phyloP scores from a whole-genome alignment of 2,113 vertebrate genomes.

The Dolichotis patagonum region DNA sequence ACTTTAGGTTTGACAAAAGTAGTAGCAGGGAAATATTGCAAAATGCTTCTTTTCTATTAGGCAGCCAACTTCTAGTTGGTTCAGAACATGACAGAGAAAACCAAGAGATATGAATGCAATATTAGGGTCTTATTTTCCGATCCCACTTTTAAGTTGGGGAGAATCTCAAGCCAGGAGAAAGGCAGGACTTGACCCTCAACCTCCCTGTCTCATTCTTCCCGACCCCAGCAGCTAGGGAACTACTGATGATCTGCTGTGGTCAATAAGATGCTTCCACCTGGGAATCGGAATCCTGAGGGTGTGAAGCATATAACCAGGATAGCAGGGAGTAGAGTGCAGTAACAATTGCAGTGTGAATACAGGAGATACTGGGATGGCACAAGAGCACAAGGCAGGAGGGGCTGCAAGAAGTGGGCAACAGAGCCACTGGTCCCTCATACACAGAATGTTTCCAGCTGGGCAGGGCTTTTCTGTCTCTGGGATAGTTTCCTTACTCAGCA shows the following conservation, averaged over 20 bases:
- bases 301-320: not conserved
- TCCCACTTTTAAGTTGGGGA: not conserved
- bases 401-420: not conserved
- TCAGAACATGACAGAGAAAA: not conserved
- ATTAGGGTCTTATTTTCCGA: not conserved
- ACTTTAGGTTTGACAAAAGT: not conserved
- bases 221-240: not conserved
- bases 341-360: not conserved
- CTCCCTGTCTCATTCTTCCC: no score
- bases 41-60: not conserved
- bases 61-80: not conserved
- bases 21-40: not conserved
- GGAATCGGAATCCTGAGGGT: not conserved
- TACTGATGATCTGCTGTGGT: not conserved
- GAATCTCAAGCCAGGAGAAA: not conserved
- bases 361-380: accelerated
- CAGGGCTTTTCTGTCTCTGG: not conserved
- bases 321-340: no score
- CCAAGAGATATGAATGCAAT: not conserved
- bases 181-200: not conserved
- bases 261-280: not conserved
- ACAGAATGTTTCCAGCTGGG: accelerated
- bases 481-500: not conserved
- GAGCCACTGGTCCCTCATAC: accelerated
- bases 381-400: not conserved